Conservation (phyloP, 2,888 invertebrate genomes). For the Chironomus riparius region DNA sequence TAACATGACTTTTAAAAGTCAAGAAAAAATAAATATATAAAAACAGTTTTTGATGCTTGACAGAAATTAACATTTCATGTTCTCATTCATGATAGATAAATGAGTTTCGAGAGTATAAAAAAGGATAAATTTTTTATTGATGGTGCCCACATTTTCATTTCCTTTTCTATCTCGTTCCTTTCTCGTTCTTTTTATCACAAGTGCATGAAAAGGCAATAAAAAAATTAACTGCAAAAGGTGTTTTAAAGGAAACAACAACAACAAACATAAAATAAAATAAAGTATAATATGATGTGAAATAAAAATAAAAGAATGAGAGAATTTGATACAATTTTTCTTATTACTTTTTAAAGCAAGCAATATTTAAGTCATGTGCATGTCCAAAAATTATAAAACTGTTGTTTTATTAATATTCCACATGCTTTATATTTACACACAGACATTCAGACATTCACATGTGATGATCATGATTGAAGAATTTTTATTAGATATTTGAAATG, state of each 20-base stretch:
- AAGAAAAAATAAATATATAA: background rate
- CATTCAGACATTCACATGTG: too few relatives aligned
- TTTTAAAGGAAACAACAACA: background rate
- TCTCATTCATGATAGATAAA: background rate
- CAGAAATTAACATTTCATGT: conserved; percentile 3
- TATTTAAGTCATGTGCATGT: conserved; percentile 5
- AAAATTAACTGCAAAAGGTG: conserved; percentile 27
- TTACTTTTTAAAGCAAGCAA: background rate
- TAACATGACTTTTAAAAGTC: background rate
- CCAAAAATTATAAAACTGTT: background rate
- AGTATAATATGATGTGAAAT: background rate
- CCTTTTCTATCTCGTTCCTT: background rate
- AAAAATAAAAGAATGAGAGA: background rate
- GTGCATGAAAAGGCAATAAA: conserved; percentile 26
- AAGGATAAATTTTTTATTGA: conserved; percentile 11
- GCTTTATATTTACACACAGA: too few relatives aligned
- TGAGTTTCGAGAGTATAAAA: background rate
- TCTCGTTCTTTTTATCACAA: conserved; percentile 13
- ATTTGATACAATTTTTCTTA: too few relatives aligned
- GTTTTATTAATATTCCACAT: too few relatives aligned
- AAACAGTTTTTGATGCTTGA: background rate
- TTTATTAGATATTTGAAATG: too few relatives aligned
- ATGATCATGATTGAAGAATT: too few relatives aligned
- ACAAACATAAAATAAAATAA: background rate
- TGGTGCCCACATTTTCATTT: background rate